These are phyloP conservation scores for Ceramica pisi DNA, from an alignment of 2,888 invertebrate genomes.

Conservation along the genomic window DNA sequence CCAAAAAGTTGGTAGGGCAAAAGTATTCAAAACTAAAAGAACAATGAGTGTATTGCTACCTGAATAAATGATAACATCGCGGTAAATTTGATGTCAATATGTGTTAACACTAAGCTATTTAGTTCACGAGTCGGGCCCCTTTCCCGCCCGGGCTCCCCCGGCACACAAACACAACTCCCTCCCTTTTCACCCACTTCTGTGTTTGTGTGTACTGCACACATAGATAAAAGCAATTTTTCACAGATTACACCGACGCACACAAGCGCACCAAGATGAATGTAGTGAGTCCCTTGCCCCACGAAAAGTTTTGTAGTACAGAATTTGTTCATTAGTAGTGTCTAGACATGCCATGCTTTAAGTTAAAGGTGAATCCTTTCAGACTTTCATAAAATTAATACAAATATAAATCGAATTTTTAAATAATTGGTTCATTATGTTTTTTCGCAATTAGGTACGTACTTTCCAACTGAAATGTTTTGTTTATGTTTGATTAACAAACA, in stretches of 20 bases:
- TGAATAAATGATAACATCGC: conserved; percentile 91
- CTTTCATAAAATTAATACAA: conserved; percentile 78
- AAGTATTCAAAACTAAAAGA: conserved; percentile 82
- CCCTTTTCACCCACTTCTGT: conserved; percentile 67
- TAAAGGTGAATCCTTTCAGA: conserved; percentile 86
- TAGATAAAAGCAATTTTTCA: conserved; percentile 87
- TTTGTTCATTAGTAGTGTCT: conserved; percentile 90
- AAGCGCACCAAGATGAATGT: conserved; percentile 77
- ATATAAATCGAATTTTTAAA: conserved; percentile 69
- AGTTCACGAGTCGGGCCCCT: conserved; percentile 89
- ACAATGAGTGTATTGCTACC: conserved; percentile 87
- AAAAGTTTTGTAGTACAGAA: conserved; percentile 89
- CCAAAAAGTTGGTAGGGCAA: conserved; percentile 69
- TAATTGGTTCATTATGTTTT: conserved; percentile 32
- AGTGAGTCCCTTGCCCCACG: conserved; percentile 87
- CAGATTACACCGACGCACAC: conserved; percentile 85
- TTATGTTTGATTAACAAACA: conserved; percentile 9
- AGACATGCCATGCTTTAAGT: conserved; percentile 89
- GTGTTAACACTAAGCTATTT: conserved; percentile 91
- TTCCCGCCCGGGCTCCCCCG: conserved; percentile 76
- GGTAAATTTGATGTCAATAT: conserved; percentile 91
- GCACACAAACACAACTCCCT: conserved; percentile 73
- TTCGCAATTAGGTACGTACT: neutral
- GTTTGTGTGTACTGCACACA: conserved; percentile 79
- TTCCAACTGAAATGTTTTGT: neutral